Evolutionary conservation across 2,888 invertebrate genomes (phyloP).

Genomic region (Ditylenchus weischeri): DNA sequence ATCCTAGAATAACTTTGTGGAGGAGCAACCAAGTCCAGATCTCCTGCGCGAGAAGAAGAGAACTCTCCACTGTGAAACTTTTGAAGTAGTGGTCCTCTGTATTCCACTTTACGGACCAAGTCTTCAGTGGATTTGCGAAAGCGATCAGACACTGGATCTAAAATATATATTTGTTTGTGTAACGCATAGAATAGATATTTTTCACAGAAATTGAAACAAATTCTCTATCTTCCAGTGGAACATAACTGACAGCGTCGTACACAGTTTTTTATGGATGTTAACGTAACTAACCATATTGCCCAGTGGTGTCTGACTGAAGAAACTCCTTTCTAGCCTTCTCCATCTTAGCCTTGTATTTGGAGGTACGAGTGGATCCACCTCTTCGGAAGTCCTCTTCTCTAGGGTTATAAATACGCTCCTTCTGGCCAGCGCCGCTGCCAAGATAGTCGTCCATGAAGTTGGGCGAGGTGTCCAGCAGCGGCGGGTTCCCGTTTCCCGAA

Average conservation of each 20-base stretch:
- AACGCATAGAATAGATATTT: no score
- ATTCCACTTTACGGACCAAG: conserved; percentile 40
- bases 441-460: conserved; percentile 13
- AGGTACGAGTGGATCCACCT: conserved; percentile 39
- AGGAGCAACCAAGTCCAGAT: conserved; percentile 20
- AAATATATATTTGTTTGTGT: conserved; percentile 3
- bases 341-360: conserved; percentile 36
- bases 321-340: conserved; percentile 55
- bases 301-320: conserved; percentile 23
- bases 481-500: conserved; percentile 18
- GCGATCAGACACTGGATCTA: conserved; percentile 38
- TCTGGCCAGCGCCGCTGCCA: conserved; percentile 1
- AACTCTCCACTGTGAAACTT: conserved; percentile 53
- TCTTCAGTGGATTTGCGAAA: conserved; percentile 53
- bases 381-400: conserved; percentile 39
- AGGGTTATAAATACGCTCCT: conserved; percentile 40
- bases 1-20: conserved; percentile 17
- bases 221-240: no score
- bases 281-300: background rate
- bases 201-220: no score
- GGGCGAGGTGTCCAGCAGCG: conserved; percentile 16
- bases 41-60: conserved; percentile 13
- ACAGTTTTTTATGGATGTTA: no score
- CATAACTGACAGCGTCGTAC: no score
- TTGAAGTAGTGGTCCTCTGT: conserved; percentile 57